Evolutionary conservation across 2,113 vertebrate genomes (phyloP).

Genomic region (Campylomormyrus numenius): DNA sequence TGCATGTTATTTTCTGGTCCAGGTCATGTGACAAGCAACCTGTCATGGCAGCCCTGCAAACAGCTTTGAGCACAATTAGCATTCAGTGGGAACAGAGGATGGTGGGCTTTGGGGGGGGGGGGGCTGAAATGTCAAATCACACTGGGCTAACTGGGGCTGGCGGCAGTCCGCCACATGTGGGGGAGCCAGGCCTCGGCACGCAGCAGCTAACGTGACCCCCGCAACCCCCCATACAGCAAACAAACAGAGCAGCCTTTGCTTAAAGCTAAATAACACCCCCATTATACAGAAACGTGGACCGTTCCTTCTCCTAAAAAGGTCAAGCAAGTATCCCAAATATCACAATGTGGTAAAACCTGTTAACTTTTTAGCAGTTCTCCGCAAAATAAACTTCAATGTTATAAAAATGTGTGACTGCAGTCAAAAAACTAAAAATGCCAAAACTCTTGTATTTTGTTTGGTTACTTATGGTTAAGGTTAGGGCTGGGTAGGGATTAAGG

Average conservation of each 20-base stretch:
- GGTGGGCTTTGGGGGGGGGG: slow-evolving; percentile 46
- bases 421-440: not conserved
- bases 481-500: not conserved
- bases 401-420: not conserved
- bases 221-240: slow-evolving; percentile 49
- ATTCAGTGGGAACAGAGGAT: slow-evolving; percentile 47
- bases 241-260: slow-evolving; percentile 49
- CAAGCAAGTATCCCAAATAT: not conserved
- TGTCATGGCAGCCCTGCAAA: slow-evolving; percentile 29
- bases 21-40: slow-evolving; percentile 17
- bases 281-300: not conserved
- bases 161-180: slow-evolving; percentile 55
- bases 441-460: not conserved
- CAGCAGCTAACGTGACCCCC: slow-evolving; percentile 63
- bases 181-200: slow-evolving; percentile 57
- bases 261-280: not conserved
- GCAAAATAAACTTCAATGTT: not conserved
- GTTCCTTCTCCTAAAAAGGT: not conserved
- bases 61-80: slow-evolving; percentile 45
- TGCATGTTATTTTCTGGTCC: slow-evolving; percentile 36
- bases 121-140: slow-evolving; percentile 61
- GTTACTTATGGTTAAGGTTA: not conserved
- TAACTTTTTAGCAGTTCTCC: not conserved
- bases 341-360: not conserved
- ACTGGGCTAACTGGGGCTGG: slow-evolving; percentile 52